Evolutionary conservation across 2,888 invertebrate species (phyloP).

Genomic region (Spicauda simplicius): DNA sequence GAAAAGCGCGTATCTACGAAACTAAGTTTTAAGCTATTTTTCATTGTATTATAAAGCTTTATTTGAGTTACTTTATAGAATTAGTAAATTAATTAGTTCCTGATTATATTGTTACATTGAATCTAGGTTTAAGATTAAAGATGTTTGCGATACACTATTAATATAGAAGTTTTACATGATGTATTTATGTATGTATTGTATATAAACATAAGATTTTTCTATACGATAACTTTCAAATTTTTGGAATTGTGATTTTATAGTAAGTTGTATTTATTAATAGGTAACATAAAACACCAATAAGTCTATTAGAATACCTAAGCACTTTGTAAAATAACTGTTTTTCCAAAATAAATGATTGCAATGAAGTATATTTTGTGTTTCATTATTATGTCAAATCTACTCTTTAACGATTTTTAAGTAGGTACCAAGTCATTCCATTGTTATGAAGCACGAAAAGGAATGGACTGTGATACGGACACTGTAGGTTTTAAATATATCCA

Average conservation of each 20-base stretch:
- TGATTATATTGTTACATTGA: constrained; percentile 23
- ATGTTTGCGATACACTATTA: constrained; percentile 16
- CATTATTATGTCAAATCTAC: constrained; percentile 5
- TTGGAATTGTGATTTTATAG: constrained; percentile 68
- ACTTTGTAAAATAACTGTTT: constrained; percentile 64
- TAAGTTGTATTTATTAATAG: constrained; percentile 63
- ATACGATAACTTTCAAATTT: constrained; percentile 50
- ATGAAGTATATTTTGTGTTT: constrained; percentile 44
- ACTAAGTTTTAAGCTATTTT: constrained; percentile 5
- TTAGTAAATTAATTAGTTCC: constrained; percentile 35
- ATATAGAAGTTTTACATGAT: constrained; percentile 9
- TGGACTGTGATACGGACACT: too few species aligned
- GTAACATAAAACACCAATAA: constrained; percentile 36
- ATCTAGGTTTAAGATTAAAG: constrained; percentile 19
- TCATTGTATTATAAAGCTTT: constrained; percentile 45
- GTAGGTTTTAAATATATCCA: too few species aligned
- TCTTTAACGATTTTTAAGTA: too few species aligned
- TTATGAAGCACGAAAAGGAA: too few species aligned
- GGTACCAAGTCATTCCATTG: too few species aligned
- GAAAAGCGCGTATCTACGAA: constrained; percentile 9
- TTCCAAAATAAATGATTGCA: constrained; percentile 68
- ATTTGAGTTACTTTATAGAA: constrained; percentile 28
- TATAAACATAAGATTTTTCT: neutral
- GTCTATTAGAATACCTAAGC: constrained; percentile 38
- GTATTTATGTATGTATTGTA: constrained; percentile 29